Evolutionary conservation across 2,888 invertebrate genomes (phyloP).

Genomic region (Alloplasta piceator): DNA sequence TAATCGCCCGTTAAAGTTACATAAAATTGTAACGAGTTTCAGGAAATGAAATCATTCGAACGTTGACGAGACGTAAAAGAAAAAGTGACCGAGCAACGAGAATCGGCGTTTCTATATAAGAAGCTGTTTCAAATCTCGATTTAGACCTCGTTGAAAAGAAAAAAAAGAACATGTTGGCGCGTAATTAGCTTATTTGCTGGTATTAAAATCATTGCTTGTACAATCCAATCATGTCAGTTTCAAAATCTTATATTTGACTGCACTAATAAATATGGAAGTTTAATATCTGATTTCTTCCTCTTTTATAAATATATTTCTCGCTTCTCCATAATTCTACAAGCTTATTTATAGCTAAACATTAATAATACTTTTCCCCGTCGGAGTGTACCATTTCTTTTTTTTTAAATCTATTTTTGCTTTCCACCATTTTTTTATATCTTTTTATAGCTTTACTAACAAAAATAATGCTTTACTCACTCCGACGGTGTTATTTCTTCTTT

Average conservation of each 20-base stretch:
- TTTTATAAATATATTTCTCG: background rate
- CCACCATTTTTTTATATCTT: no score
- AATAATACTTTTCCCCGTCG: no score
- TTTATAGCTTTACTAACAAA: no score
- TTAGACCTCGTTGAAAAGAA: background rate
- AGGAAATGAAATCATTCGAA: constrained; percentile 15
- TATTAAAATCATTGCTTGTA: constrained; percentile 41
- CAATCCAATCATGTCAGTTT: constrained; percentile 44
- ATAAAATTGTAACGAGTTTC: constrained; percentile 30
- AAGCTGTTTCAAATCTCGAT: constrained; percentile 19
- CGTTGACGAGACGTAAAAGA: constrained; percentile 21
- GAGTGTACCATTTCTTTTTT: no score
- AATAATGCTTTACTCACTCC: no score
- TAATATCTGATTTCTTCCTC: no score
- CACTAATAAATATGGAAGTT: no score
- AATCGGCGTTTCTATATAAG: constrained; percentile 37
- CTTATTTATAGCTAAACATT: no score
- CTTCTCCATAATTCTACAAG: background rate
- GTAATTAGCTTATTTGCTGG: constrained; percentile 31
- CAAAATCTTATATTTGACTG: no score
- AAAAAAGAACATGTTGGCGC: constrained; percentile 13
- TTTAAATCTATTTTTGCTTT: no score
- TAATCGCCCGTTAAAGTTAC: background rate
- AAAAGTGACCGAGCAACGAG: constrained; percentile 48
- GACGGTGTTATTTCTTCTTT: no score